Evolutionary conservation across 2,888 invertebrate genomes (phyloP).

Genomic region (Caenorhabditis zanzibari): DNA sequence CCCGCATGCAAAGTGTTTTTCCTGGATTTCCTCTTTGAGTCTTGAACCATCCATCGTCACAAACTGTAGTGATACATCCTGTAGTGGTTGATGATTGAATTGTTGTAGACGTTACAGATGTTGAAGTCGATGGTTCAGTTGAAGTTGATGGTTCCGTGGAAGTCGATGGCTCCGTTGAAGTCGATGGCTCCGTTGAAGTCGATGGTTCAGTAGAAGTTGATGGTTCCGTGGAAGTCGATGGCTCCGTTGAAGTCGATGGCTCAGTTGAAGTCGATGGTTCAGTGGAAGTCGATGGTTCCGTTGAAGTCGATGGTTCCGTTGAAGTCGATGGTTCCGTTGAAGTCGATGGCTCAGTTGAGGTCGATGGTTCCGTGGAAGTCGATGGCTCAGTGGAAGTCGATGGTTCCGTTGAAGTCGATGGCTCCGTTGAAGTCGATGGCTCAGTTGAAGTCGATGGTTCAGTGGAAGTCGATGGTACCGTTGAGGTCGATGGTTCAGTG

Average conservation of each 20-base stretch:
- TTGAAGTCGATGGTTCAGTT: background rate
- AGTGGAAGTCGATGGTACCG: background rate
- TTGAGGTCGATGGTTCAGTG: background rate
- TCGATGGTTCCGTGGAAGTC: background rate
- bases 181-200: background rate
- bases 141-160: background rate
- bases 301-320: background rate
- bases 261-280: background rate
- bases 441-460: background rate
- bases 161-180: background rate
- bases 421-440: background rate
- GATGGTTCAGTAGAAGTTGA: background rate
- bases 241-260: background rate
- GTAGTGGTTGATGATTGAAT: slow-evolving; percentile 18
- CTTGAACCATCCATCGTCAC: slow-evolving; percentile 52
- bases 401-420: background rate
- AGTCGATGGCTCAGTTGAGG: background rate
- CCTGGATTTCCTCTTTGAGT: slow-evolving; percentile 42
- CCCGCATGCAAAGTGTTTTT: slow-evolving; percentile 38
- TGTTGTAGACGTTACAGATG: slow-evolving; percentile 6
- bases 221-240: background rate
- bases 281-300: too few species aligned
- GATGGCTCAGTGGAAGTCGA: background rate
- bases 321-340: background rate
- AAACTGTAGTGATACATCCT: slow-evolving; percentile 27